Conservation (phyloP, 2,113 vertebrate species). For the Megalops atlanticus region DNA sequence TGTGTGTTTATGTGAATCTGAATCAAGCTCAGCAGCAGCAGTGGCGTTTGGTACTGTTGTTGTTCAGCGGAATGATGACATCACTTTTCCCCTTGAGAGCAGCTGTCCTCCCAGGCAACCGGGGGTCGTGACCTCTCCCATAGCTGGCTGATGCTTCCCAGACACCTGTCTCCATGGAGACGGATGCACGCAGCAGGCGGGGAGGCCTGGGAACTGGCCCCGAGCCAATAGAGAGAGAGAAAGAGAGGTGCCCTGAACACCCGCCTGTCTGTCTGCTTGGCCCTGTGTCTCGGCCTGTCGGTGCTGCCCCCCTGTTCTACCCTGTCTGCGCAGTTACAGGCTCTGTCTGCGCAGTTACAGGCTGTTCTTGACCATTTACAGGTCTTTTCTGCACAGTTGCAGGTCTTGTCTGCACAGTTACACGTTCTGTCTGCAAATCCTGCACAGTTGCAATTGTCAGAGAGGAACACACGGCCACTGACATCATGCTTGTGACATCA, state of each 20-base stretch:
- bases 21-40: neutral
- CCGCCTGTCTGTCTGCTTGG: neutral
- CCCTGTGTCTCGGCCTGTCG: neutral
- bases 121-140: slow-evolving; percentile 66
- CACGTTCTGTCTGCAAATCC: too few relatives aligned
- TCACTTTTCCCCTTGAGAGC: slow-evolving; percentile 62
- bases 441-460: too few relatives aligned
- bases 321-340: too few relatives aligned
- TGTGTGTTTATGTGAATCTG: neutral
- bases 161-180: slow-evolving; percentile 38
- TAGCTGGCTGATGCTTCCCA: slow-evolving; percentile 60
- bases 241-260: neutral
- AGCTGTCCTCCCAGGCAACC: slow-evolving; percentile 46
- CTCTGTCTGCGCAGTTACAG: too few relatives aligned
- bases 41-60: slow-evolving; percentile 40
- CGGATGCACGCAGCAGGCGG: slow-evolving; percentile 44
- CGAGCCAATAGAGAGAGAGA: slow-evolving; percentile 37
- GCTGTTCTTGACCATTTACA: too few relatives aligned
- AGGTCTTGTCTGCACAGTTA: too few relatives aligned
- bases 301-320: neutral
- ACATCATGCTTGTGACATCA: too few relatives aligned
- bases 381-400: too few relatives aligned
- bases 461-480: too few relatives aligned
- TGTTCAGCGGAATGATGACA: slow-evolving; percentile 55
- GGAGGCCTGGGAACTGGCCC: slow-evolving; percentile 69